These are phyloP conservation scores for Mercenaria mercenaria DNA, from an alignment of 1,140 invertebrate species.

Conservation along the genomic window DNA sequence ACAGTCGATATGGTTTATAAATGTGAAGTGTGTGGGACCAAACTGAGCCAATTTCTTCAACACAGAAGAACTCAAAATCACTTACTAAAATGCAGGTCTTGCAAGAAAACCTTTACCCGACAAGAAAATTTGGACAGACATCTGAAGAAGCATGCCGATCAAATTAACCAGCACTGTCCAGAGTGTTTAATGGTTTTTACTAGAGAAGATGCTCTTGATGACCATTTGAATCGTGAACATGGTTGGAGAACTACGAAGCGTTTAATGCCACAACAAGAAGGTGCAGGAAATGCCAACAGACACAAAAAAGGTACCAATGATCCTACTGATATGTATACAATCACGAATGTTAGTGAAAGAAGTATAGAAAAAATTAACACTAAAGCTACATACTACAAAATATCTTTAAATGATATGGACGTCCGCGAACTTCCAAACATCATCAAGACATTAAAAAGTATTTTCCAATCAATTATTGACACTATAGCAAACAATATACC, in stretches of 20 bases:
- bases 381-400: slow-evolving; percentile 55
- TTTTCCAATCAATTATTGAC: slow-evolving; percentile 57
- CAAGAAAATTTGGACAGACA: slow-evolving; percentile 60
- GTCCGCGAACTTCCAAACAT: slow-evolving; percentile 60
- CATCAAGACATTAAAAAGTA: slow-evolving; percentile 20
- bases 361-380: slow-evolving; percentile 58
- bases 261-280: too few species aligned
- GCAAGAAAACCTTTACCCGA: slow-evolving; percentile 56
- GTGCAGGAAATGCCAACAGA: background rate
- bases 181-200: slow-evolving; percentile 50
- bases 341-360: slow-evolving; percentile 12
- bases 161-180: slow-evolving; percentile 56
- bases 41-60: background rate
- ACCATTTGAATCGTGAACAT: slow-evolving; percentile 38
- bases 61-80: slow-evolving; percentile 50
- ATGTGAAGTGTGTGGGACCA: background rate
- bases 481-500: slow-evolving; percentile 54
- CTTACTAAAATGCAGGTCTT: slow-evolving; percentile 23
- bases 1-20: background rate
- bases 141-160: slow-evolving; percentile 44
- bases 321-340: slow-evolving; percentile 4
- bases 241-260: background rate
- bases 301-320: background rate
- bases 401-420: slow-evolving; percentile 56
- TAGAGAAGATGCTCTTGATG: slow-evolving; percentile 55